Evolutionary conservation across 2,797 vertebrate species (phyloP).

Genomic region (Sus cebifrons): DNA sequence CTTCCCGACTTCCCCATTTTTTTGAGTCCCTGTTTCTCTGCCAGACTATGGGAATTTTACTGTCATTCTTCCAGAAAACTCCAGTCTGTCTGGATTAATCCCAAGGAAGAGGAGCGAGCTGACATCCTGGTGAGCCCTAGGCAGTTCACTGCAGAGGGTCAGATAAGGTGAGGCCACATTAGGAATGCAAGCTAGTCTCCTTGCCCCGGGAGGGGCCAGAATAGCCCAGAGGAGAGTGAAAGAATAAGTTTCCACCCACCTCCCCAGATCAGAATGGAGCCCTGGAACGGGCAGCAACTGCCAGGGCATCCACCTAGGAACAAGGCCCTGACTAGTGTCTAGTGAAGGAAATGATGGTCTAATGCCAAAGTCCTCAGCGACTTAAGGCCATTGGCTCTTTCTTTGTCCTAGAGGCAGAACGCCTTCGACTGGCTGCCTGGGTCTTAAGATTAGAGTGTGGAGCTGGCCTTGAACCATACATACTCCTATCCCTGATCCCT

Average conservation of each 20-base stretch:
- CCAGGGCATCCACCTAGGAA: not conserved
- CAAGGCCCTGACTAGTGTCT: not conserved
- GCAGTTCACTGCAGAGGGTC: not conserved
- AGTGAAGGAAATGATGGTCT: not conserved
- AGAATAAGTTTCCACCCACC: not conserved
- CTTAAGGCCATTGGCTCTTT: not conserved
- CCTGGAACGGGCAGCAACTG: not conserved
- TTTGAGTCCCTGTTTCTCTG: slow-evolving; percentile 20
- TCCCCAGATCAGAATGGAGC: not conserved
- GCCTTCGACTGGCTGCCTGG: not conserved
- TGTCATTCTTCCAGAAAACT: slow-evolving; percentile 59
- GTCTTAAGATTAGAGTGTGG: not conserved
- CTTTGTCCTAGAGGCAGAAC: not conserved
- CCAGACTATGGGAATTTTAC: not conserved
- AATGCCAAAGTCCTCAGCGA: not conserved
- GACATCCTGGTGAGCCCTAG: not conserved
- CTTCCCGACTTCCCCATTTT: not conserved
- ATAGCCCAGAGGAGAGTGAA: slow-evolving; percentile 48
- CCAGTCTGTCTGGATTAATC: not conserved
- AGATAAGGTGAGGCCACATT: not conserved
- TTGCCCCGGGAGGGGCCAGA: not conserved
- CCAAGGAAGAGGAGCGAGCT: not conserved
- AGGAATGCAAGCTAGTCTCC: not conserved
- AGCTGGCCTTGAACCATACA: slow-evolving; percentile 45
- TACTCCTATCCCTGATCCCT: not conserved